phyloP scores from a whole-genome alignment of 2,113 vertebrate genomes.

The Nothocercus nigrocapillus region DNA sequence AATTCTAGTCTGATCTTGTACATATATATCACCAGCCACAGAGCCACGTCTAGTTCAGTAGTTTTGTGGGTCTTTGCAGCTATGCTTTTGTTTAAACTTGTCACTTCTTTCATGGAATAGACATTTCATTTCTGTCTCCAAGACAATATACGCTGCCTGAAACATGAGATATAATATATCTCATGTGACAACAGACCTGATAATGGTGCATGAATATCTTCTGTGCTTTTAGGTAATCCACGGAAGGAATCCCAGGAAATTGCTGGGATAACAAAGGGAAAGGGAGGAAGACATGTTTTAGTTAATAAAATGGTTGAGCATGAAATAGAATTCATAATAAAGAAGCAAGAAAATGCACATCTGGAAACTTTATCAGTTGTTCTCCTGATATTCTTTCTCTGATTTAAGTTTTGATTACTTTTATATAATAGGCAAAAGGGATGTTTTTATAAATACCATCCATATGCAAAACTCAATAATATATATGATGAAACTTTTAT shows the following conservation, averaged over 20 bases:
- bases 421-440: background rate
- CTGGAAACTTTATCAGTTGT: background rate
- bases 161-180: background rate
- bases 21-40: background rate
- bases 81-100: background rate
- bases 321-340: background rate
- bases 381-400: background rate
- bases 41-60: background rate
- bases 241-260: background rate
- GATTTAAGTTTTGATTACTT: constrained; percentile 9
- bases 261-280: background rate
- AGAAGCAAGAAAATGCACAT: background rate
- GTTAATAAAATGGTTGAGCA: background rate
- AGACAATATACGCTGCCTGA: constrained; percentile 30
- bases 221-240: background rate
- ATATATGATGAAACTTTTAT: background rate
- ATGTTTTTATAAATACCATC: background rate
- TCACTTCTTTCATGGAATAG: background rate
- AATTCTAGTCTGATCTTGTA: background rate
- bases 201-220: background rate
- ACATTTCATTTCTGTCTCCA: constrained; percentile 2
- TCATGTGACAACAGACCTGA: background rate
- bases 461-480: background rate
- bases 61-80: background rate
- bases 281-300: background rate